Percentiles rank a stretch among this genome's conserved stretches.
Conservation (phyloP, 2,888 invertebrate genomes). For the Idaea biselata region DNA sequence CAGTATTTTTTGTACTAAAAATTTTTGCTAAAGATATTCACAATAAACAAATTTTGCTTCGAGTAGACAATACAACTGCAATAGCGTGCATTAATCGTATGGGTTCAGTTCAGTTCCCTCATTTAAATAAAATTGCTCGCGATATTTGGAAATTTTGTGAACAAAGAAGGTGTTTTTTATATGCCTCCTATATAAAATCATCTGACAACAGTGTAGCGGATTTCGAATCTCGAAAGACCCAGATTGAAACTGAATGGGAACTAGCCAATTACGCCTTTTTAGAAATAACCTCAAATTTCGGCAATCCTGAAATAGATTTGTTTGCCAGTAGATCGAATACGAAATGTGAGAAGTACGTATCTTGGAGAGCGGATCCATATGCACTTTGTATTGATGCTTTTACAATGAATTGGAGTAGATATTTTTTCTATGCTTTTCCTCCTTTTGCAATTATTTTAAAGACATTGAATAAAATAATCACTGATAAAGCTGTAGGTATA, state of each 20-base stretch:
- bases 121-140: not conserved
- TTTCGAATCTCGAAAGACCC: slow-evolving; percentile 14
- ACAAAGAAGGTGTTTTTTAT: slow-evolving; percentile 14
- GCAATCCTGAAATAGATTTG: slow-evolving; percentile 15
- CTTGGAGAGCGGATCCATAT: slow-evolving; percentile 18
- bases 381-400: slow-evolving; percentile 13
- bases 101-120: slow-evolving; percentile 8
- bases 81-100: slow-evolving; percentile 7
- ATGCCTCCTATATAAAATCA: slow-evolving; percentile 25
- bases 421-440: slow-evolving; percentile 20
- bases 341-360: slow-evolving; percentile 20
- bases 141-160: slow-evolving; percentile 27
- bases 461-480: slow-evolving; percentile 12
- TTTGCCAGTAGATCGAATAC: slow-evolving; percentile 17
- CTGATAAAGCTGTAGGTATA: slow-evolving; percentile 14
- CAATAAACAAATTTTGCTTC: slow-evolving; percentile 1
- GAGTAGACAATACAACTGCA: slow-evolving; percentile 7
- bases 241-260: slow-evolving; percentile 16
- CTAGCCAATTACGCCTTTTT: slow-evolving; percentile 9
- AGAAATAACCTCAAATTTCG: slow-evolving; percentile 7
- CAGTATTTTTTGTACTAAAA: slow-evolving; percentile 10
- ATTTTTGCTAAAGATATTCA: slow-evolving; percentile 3
- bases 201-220: slow-evolving; percentile 23
- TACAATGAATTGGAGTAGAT: slow-evolving; percentile 14
- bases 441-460: slow-evolving; percentile 17